A percentile compares a stretch with the other conserved stretches of the same genome.
These are phyloP conservation scores for Muntiacus reevesi DNA, from an alignment of 2,113 vertebrate species.

Conservation along the genomic window DNA sequence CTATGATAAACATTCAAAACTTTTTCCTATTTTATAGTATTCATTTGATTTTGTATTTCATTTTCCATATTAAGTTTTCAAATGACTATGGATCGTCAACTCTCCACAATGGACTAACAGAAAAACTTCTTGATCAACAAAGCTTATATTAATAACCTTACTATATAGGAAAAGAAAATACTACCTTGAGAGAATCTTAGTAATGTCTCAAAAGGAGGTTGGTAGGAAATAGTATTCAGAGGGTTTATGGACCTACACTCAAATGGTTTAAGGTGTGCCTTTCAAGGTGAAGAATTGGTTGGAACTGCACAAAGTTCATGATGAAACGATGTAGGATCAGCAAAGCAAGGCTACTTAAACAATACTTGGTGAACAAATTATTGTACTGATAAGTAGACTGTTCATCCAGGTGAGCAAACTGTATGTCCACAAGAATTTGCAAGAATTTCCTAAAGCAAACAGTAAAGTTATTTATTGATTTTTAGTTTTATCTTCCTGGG, in stretches of 20 bases:
- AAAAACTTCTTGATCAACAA: background rate
- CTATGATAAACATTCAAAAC: background rate
- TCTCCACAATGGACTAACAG: background rate
- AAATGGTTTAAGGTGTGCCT: background rate
- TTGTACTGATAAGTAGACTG: background rate
- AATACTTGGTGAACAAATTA: background rate
- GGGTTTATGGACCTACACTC: background rate
- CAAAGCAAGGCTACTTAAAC: background rate
- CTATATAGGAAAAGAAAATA: background rate
- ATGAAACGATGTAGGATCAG: background rate
- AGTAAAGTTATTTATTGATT: constrained; percentile 23
- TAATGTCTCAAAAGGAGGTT: background rate
- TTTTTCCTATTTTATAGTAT: background rate
- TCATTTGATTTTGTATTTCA: background rate
- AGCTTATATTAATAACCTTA: background rate
- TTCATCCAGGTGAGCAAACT: background rate
- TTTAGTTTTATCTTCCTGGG: background rate
- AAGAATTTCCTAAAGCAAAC: constrained; percentile 15
- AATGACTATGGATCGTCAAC: background rate
- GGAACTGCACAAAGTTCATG: background rate
- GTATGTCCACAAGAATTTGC: background rate
- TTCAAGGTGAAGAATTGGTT: background rate
- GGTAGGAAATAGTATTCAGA: background rate
- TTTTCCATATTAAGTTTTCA: background rate
- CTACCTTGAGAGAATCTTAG: background rate